These are phyloP conservation scores for Caenorhabditis sp. DNA, from an alignment of 2,888 invertebrate genomes.

Conservation along the genomic window DNA sequence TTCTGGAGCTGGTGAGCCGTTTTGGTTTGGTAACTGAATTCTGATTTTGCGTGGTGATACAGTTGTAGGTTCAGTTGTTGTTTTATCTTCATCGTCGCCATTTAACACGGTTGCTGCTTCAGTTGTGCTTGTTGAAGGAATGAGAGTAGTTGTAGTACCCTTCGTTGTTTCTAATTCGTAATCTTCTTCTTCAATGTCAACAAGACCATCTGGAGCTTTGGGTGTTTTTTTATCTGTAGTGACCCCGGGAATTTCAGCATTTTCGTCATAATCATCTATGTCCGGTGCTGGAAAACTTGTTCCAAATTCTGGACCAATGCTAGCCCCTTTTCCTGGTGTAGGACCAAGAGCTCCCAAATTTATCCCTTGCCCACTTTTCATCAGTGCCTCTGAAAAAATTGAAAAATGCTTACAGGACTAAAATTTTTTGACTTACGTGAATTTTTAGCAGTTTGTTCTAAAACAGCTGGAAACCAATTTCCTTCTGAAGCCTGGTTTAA, in stretches of 20 bases:
- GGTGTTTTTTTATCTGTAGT: constrained; percentile 48
- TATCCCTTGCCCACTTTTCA: constrained; percentile 56
- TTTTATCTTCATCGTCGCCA: constrained; percentile 37
- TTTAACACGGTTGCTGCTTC: constrained; percentile 15
- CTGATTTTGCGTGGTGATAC: constrained; percentile 62
- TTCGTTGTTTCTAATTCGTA: constrained; percentile 47
- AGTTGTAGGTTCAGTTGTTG: constrained; percentile 42
- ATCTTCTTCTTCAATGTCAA: constrained; percentile 59
- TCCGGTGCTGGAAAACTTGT: constrained; percentile 72
- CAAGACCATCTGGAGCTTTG: constrained; percentile 59
- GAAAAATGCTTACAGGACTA: no score
- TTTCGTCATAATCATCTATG: constrained; percentile 70
- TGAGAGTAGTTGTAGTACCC: constrained; percentile 14
- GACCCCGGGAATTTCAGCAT: constrained; percentile 50
- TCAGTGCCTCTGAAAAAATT: constrained; percentile 55
- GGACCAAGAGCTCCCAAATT: constrained; percentile 66
- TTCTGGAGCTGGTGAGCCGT: constrained; percentile 32
- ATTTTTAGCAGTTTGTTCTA: constrained; percentile 73
- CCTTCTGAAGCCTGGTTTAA: constrained; percentile 80
- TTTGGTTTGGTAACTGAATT: constrained; percentile 65
- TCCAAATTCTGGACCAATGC: constrained; percentile 70
- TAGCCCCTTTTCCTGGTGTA: constrained; percentile 34
- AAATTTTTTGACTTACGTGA: constrained; percentile 36
- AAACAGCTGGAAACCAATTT: constrained; percentile 80
- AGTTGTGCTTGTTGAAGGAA: constrained; percentile 25